Evolutionary conservation across 2,888 invertebrate species (phyloP).

Genomic region (Sinopyrophorus schimmeli): DNA sequence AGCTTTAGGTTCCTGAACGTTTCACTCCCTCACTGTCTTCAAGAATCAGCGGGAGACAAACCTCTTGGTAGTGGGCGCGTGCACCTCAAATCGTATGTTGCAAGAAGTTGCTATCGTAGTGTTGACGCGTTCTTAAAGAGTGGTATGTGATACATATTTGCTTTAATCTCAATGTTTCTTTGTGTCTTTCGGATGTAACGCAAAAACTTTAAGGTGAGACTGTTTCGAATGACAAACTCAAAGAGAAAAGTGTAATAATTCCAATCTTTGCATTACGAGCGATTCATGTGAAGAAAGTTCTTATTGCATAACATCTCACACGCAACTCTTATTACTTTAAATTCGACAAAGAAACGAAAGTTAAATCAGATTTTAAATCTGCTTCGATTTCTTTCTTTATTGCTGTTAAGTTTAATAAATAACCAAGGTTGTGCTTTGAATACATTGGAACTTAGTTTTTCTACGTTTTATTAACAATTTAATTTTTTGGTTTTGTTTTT

Average conservation of each 20-base stretch:
- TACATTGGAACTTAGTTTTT: too few species aligned
- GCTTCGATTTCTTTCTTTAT: constrained; percentile 17
- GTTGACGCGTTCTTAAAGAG: constrained; percentile 26
- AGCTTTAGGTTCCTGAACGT: too few species aligned
- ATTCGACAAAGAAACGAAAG: too few species aligned
- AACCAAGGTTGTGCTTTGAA: constrained; percentile 22
- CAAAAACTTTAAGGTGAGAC: not conserved
- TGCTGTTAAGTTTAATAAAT: too few species aligned
- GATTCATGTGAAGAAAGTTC: too few species aligned
- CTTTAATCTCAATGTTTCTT: constrained; percentile 1
- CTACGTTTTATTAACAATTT: too few species aligned
- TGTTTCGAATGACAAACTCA: not conserved
- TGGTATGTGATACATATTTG: constrained; percentile 5
- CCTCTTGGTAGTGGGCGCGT: constrained; percentile 26
- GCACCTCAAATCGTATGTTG: constrained; percentile 21
- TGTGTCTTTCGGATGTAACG: not conserved
- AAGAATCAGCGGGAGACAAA: constrained; percentile 17
- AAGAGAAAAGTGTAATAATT: constrained; percentile 6
- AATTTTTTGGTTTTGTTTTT: constrained; percentile 14
- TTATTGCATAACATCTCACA: constrained; percentile 8
- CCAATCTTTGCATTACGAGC: too few species aligned
- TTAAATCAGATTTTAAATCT: too few species aligned
- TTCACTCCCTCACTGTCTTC: constrained; percentile 17
- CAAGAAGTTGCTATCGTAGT: constrained; percentile 24
- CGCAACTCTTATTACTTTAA: constrained; percentile 5